Conservation (phyloP, 2,797 vertebrate genomes). For the Chloroceryle inda region DNA sequence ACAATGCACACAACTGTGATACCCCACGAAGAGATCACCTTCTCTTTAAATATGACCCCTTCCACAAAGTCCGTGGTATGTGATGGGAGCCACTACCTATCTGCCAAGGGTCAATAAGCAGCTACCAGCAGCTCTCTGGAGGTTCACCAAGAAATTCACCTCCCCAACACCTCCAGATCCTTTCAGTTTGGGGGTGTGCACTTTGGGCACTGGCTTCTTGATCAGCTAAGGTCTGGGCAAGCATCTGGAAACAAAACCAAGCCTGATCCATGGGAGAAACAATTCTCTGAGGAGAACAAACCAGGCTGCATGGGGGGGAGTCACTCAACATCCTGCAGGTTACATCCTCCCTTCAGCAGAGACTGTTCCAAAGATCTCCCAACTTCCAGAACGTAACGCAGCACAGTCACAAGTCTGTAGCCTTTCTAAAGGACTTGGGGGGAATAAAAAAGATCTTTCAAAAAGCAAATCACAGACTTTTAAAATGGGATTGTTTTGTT, state of each 20-base stretch:
- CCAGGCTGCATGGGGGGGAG: rapidly evolving
- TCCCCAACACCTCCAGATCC: neutral
- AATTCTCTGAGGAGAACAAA: neutral
- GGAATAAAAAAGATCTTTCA: neutral
- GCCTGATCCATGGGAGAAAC: neutral
- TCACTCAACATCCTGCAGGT: neutral
- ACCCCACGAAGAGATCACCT: neutral
- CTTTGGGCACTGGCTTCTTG: neutral
- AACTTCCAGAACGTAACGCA: neutral
- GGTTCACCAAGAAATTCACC: neutral
- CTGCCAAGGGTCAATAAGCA: neutral
- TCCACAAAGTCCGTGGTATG: neutral
- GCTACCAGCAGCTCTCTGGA: neutral
- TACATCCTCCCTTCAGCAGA: neutral
- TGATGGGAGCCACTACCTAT: neutral
- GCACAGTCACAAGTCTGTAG: neutral
- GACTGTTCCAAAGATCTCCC: neutral
- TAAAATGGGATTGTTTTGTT: neutral
- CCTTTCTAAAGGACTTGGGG: neutral
- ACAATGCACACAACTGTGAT: neutral
- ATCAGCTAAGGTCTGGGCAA: neutral
- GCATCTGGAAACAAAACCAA: neutral
- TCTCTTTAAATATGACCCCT: neutral
- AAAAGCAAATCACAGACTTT: neutral
- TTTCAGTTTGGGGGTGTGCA: neutral